These are phyloP conservation scores for Diadumene lineata DNA, from an alignment of 92 coral and sea anemone species.

Conservation along the genomic window DNA sequence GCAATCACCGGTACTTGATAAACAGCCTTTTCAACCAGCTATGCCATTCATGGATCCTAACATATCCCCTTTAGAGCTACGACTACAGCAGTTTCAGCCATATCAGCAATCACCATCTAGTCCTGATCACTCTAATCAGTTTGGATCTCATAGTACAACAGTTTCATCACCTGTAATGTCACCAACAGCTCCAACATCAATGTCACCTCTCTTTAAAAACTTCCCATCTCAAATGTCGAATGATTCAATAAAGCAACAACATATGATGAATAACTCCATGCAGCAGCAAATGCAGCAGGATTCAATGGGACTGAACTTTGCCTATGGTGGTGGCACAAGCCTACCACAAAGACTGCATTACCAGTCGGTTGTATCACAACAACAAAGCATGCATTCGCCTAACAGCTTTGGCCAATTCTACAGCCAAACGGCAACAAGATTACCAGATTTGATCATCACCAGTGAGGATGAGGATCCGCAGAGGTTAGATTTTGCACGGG, in stretches of 20 bases:
- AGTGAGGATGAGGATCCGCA: conserved; percentile 69
- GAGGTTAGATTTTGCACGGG: conserved; percentile 77
- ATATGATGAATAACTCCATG: conserved; percentile 38
- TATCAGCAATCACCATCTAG: conserved; percentile 47
- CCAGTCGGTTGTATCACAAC: conserved; percentile 63
- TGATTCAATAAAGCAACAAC: conserved; percentile 77
- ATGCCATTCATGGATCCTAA: conserved; percentile 47
- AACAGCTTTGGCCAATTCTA: conserved; percentile 59
- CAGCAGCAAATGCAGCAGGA: conserved; percentile 77
- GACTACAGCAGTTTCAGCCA: conserved; percentile 72
- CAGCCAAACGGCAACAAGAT: conserved; percentile 37
- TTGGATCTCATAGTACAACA: conserved; percentile 48
- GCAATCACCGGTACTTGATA: conserved; percentile 49
- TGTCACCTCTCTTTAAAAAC: conserved; percentile 75
- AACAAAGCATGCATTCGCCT: conserved; percentile 24
- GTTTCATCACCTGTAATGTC: conserved; percentile 73
- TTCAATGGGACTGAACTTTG: conserved; percentile 53
- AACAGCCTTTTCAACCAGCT: conserved; percentile 47
- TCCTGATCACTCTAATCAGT: conserved; percentile 41
- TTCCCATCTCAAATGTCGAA: conserved; percentile 71
- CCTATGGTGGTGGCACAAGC: conserved; percentile 29
- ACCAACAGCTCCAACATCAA: conserved; percentile 69
- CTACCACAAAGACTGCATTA: conserved; percentile 50
- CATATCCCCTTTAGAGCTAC: conserved; percentile 58
- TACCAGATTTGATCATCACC: conserved; percentile 86